These are phyloP conservation scores for Tamandua tetradactyla DNA, from an alignment of 2,797 vertebrate species.

Conservation along the genomic window DNA sequence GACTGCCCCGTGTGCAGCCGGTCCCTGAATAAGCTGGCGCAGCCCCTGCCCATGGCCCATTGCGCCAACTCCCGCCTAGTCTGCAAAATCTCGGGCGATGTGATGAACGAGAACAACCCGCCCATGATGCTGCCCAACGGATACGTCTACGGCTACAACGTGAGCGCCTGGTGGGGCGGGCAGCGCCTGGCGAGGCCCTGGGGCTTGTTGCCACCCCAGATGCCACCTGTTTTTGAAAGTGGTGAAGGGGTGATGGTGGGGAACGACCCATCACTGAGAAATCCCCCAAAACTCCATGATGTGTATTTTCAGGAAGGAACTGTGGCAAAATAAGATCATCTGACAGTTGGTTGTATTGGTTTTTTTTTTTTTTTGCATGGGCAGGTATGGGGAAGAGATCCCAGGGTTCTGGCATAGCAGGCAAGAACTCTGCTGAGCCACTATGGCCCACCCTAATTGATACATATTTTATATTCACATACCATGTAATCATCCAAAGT, in stretches of 20 bases:
- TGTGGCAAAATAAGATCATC: neutral
- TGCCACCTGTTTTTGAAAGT: neutral
- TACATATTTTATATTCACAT: too few species aligned
- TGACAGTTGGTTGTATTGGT: too few species aligned
- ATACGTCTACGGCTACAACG: slow-evolving; percentile 99
- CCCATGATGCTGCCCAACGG: slow-evolving; percentile 99
- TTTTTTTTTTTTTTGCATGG: too few species aligned
- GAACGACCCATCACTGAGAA: neutral
- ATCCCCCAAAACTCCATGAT: neutral
- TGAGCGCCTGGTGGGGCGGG: slow-evolving; percentile 83
- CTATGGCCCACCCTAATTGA: too few species aligned
- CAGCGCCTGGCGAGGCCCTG: too few species aligned
- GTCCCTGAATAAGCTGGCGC: slow-evolving; percentile 98
- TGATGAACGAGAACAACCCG: slow-evolving; percentile 99
- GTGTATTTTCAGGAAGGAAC: neutral
- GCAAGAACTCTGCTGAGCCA: too few species aligned
- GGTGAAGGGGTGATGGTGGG: neutral
- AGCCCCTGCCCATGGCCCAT: slow-evolving; percentile 98
- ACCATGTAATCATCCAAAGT: too few species aligned
- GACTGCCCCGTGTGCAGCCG: slow-evolving; percentile 99
- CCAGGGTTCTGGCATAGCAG: too few species aligned
- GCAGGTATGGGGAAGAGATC: too few species aligned
- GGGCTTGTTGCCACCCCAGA: too few species aligned
- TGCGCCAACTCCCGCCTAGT: slow-evolving; percentile 99
- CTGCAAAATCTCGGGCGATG: slow-evolving; percentile 99